Conservation (phyloP, 2,113 vertebrate genomes). For the Ancistrus triradiatus region DNA sequence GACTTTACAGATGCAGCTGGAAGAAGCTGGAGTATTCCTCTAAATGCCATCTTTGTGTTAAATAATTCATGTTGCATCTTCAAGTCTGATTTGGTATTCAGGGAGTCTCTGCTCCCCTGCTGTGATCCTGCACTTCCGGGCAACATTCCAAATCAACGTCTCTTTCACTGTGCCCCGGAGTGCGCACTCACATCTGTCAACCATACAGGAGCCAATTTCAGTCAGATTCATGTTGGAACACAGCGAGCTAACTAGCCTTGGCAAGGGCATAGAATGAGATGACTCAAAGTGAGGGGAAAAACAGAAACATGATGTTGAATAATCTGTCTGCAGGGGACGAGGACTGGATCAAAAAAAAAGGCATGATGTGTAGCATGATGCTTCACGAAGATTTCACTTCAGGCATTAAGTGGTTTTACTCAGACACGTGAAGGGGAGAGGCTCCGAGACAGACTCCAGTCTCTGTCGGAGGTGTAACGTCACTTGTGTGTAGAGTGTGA, state of each 20-base stretch:
- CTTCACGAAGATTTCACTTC: neutral
- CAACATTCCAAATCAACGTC: slow-evolving; percentile 15
- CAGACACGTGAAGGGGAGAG: neutral
- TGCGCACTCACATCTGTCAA: slow-evolving; percentile 27
- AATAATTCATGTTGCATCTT: slow-evolving; percentile 15
- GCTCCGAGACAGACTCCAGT: neutral
- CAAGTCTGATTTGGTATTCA: slow-evolving; percentile 9
- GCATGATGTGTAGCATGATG: neutral
- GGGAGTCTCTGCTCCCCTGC: slow-evolving; percentile 1
- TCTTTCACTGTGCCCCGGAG: slow-evolving; percentile 16
- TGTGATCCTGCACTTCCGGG: slow-evolving; percentile 8
- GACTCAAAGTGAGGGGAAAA: neutral
- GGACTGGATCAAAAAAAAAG: slow-evolving; percentile 19
- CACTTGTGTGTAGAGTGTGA: neutral
- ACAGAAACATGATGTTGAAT: slow-evolving; percentile 32
- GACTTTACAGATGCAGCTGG: neutral
- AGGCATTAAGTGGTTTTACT: neutral
- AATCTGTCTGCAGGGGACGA: slow-evolving; percentile 25
- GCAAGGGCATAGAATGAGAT: slow-evolving; percentile 1
- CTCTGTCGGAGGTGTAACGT: neutral
- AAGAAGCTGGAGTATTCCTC: neutral
- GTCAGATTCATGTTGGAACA: slow-evolving; percentile 1
- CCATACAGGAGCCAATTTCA: slow-evolving; percentile 16
- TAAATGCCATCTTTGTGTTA: neutral
- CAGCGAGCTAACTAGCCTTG: slow-evolving; percentile 15